Evolutionary conservation across 2,113 vertebrate species (phyloP).

Genomic region (Holacanthus passer): DNA sequence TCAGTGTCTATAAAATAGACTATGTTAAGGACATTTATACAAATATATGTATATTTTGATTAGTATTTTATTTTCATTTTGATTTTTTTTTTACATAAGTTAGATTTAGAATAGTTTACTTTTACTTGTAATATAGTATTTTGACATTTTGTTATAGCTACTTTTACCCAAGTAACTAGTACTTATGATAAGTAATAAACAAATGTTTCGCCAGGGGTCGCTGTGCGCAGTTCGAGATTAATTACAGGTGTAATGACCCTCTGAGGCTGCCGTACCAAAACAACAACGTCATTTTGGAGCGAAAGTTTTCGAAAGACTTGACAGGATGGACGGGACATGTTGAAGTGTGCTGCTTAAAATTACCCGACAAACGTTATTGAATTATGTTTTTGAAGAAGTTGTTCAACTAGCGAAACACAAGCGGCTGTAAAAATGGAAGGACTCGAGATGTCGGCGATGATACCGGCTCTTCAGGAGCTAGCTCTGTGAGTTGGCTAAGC

Average conservation of each 20-base stretch:
- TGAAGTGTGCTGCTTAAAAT: background rate
- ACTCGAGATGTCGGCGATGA: slow-evolving; percentile 95
- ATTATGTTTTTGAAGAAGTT: background rate
- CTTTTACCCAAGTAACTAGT: background rate
- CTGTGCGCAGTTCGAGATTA: background rate
- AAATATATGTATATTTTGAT: background rate
- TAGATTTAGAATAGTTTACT: too few species aligned
- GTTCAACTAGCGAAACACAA: background rate
- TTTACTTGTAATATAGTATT: background rate
- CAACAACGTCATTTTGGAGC: slow-evolving; percentile 72
- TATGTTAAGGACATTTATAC: too few species aligned
- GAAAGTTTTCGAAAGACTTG: slow-evolving; percentile 70
- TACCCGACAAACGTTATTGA: accelerated
- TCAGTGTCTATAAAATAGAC: too few species aligned
- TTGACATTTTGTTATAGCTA: background rate
- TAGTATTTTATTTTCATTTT: background rate
- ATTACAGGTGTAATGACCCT: background rate
- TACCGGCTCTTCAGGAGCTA: slow-evolving; percentile 94
- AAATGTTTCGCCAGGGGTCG: background rate
- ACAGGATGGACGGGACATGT: background rate
- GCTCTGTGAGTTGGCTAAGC: slow-evolving; percentile 84
- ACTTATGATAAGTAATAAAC: background rate
- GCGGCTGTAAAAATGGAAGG: slow-evolving; percentile 81
- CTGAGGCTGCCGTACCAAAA: slow-evolving; percentile 62
- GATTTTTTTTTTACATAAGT: too few species aligned